Conservation (phyloP, 2,113 vertebrate genomes). For the Tor tambroides region DNA sequence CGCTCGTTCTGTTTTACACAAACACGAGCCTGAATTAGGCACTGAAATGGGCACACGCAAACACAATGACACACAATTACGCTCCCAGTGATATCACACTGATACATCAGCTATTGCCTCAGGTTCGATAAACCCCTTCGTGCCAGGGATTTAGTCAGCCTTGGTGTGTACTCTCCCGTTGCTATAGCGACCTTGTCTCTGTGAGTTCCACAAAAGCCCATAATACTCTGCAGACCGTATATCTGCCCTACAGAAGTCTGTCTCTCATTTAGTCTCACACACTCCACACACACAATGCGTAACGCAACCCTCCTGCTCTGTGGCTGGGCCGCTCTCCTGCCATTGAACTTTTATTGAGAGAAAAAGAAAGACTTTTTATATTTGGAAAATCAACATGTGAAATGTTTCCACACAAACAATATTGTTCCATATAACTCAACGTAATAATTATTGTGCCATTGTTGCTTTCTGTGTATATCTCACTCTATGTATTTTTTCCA, state of each 20-base stretch:
- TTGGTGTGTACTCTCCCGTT: constrained; percentile 21
- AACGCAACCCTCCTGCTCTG: constrained; percentile 27
- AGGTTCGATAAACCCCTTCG: constrained; percentile 22
- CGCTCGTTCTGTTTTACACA: neutral
- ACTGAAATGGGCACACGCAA: neutral
- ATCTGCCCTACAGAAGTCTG: constrained; percentile 20
- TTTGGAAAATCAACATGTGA: constrained; percentile 27
- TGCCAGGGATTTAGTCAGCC: constrained; percentile 37
- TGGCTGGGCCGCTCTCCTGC: constrained; percentile 20
- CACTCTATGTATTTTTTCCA: constrained; percentile 70
- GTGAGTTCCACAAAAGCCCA: constrained; percentile 5
- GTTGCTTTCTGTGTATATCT: constrained; percentile 19
- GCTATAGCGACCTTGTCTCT: constrained; percentile 5
- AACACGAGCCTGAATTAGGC: neutral
- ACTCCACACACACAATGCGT: constrained; percentile 17
- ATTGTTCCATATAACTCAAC: constrained; percentile 2
- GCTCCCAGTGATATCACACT: neutral
- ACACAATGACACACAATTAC: neutral
- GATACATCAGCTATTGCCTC: neutral
- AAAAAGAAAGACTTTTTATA: constrained; percentile 36
- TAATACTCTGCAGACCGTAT: constrained; percentile 31
- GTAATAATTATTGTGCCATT: constrained; percentile 34
- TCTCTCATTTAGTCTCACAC: constrained; percentile 24
- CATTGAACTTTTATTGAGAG: constrained; percentile 34
- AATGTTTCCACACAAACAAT: constrained; percentile 44